These are phyloP conservation scores for Caenorhabditis sp. DNA, from an alignment of 2,888 invertebrate species.

Conservation along the genomic window DNA sequence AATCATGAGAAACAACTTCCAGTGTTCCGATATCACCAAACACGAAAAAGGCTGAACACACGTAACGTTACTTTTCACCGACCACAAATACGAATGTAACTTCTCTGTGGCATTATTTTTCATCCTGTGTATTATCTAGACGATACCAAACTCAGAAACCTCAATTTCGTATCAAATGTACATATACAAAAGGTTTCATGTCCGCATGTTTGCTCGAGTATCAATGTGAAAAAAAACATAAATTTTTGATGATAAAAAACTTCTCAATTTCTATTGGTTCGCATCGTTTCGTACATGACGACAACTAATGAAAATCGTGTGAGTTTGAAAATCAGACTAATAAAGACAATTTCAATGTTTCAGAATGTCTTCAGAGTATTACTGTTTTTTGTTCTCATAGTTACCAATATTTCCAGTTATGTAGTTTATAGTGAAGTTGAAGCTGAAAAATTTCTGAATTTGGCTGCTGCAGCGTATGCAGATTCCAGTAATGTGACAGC, in stretches of 20 bases:
- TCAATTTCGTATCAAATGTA: too few relatives aligned
- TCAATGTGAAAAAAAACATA: background rate
- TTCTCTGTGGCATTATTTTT: too few relatives aligned
- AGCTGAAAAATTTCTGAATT: conserved; percentile 44
- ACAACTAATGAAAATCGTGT: background rate
- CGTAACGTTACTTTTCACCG: too few relatives aligned
- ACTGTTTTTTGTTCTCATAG: background rate
- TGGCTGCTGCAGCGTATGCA: conserved; percentile 54
- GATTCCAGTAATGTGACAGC: conserved; percentile 37
- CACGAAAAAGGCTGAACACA: too few relatives aligned
- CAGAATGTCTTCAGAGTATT: background rate
- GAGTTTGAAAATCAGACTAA: background rate
- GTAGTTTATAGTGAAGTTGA: conserved; percentile 42
- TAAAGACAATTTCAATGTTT: background rate
- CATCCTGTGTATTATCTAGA: too few relatives aligned
- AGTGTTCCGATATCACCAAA: too few relatives aligned
- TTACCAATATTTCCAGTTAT: conserved; percentile 10
- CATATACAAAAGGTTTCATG: too few relatives aligned
- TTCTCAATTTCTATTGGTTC: background rate
- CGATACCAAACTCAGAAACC: too few relatives aligned
- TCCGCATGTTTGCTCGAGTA: background rate
- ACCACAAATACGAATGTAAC: too few relatives aligned
- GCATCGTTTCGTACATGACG: background rate
- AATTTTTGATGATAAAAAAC: conserved; percentile 1
- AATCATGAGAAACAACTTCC: too few relatives aligned